These are phyloP conservation scores for Plebejus anna DNA, from an alignment of 2,888 invertebrate genomes.

Conservation along the genomic window DNA sequence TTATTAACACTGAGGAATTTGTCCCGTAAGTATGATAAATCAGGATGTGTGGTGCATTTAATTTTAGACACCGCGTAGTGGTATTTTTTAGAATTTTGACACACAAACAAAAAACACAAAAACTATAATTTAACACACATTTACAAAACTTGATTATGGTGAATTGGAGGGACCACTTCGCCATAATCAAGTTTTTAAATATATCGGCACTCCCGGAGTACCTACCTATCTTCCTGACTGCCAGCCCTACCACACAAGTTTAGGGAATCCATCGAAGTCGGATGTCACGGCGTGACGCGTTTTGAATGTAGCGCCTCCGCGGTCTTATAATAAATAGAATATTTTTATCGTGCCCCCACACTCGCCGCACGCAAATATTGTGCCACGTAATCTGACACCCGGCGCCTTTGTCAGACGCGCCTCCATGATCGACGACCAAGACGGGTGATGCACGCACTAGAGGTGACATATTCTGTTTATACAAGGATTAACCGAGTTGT, in stretches of 20 bases:
- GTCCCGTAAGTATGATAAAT: no score
- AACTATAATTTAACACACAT: no score
- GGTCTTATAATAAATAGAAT: slow-evolving; percentile 74
- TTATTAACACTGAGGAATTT: no score
- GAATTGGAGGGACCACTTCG: no score
- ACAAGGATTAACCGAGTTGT: not conserved
- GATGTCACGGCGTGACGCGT: slow-evolving; percentile 31
- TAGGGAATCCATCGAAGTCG: slow-evolving; percentile 26
- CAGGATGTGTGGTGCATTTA: no score
- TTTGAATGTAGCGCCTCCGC: slow-evolving; percentile 64
- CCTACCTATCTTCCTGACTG: not conserved
- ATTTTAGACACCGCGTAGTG: no score
- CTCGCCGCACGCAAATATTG: slow-evolving; percentile 67
- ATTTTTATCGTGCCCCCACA: slow-evolving; percentile 75
- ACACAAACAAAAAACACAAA: no score
- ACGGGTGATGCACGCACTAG: slow-evolving; percentile 20
- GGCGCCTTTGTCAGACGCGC: slow-evolving; percentile 44
- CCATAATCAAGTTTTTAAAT: no score
- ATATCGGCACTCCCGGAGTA: not conserved
- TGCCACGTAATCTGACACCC: slow-evolving; percentile 51
- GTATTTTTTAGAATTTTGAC: no score
- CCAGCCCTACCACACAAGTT: slow-evolving; percentile 34
- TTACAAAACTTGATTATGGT: no score
- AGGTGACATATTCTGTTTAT: slow-evolving; percentile 4
- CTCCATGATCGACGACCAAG: slow-evolving; percentile 38